Evolutionary conservation across 2,888 invertebrate species (phyloP), one percentile per base, ranked within the genome.

Genomic region (Platycheirus albimanus): DNA sequence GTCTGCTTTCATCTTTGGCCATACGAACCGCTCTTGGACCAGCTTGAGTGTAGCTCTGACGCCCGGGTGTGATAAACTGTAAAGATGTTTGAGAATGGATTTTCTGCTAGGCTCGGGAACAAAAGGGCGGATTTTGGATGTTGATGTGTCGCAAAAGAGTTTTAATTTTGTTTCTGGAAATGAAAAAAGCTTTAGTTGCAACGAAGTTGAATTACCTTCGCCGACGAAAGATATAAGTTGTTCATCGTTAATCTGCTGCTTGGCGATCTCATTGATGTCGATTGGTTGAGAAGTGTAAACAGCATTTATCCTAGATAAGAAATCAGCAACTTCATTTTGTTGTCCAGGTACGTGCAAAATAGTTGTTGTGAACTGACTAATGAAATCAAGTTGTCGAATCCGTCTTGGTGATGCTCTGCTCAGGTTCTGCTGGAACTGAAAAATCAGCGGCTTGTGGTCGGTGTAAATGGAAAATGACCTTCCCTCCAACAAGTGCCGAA

Each of bases 391-490:
- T 33, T 66, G 30, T 41, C 66, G 45, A 11, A 51, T 30, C 8
- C 47, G 11, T 47, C 63, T 36, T 43, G 45, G 63, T 30, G 63
- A 43, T 15, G 63, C 63, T 13, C 13, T 45, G 17, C 43, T 24
- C 13, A 30, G 20, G 20, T 43, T 58, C 13, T n/a, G 36, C 10
- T 20, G 38, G 30, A 58, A 51, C 85, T 89, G 90, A 0, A 90
- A 88, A 0, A 88, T 89, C 3, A 90, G 83, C 0, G 91, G 86
- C 83, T 90, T 89, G 5, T 89, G 47, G 69, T 91, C 90, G 77
- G n/a, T n/a, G n/a, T n/a, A n/a, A n/a, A n/a, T n/a, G n/a, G n/a
- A n/a, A 90, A 88, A 87, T 63, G 87, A 15, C 33, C 87, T 75
- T 0, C 87, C 89, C 85, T 91, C 91, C 0, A 91, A 51, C 86